Evolutionary conservation across 2,888 invertebrate species (phyloP).

Genomic region (Theretra japonica): DNA sequence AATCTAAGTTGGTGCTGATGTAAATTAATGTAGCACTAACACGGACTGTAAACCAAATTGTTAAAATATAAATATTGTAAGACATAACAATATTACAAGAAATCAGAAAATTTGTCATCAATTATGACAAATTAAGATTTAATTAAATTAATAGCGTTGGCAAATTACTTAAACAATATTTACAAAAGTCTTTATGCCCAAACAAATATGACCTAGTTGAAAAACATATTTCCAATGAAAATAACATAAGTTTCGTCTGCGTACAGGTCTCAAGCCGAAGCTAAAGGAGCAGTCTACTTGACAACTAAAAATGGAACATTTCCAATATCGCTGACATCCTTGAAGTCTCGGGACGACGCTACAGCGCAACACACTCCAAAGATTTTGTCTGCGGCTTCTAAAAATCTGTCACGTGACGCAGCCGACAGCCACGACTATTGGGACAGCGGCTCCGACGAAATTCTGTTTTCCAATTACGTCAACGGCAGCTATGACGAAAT

Average conservation of each 20-base stretch:
- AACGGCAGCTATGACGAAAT: conserved; percentile 68
- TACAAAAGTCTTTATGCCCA: no score
- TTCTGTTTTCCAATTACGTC: conserved; percentile 67
- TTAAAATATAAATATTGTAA: no score
- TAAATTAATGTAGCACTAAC: no score
- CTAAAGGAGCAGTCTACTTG: conserved; percentile 81
- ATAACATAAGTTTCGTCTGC: conserved; percentile 43
- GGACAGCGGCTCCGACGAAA: conserved; percentile 62
- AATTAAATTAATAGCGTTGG: no score
- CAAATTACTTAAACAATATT: no score
- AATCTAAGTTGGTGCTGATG: no score
- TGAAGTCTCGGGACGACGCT: conserved; percentile 63
- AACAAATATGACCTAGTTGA: not conserved
- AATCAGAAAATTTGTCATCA: no score
- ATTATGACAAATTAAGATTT: no score
- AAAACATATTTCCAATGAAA: conserved; percentile 16
- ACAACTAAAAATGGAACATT: conserved; percentile 82
- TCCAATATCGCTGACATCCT: conserved; percentile 79
- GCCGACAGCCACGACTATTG: conserved; percentile 58
- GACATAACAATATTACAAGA: no score
- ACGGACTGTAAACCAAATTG: no score
- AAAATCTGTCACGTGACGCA: conserved; percentile 63
- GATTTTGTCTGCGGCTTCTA: conserved; percentile 69
- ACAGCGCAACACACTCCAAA: conserved; percentile 65
- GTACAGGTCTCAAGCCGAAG: conserved; percentile 64